Base-by-base conservation (phyloP, 1,140 invertebrate species). In the Oreohelix idahoensis region DNA sequence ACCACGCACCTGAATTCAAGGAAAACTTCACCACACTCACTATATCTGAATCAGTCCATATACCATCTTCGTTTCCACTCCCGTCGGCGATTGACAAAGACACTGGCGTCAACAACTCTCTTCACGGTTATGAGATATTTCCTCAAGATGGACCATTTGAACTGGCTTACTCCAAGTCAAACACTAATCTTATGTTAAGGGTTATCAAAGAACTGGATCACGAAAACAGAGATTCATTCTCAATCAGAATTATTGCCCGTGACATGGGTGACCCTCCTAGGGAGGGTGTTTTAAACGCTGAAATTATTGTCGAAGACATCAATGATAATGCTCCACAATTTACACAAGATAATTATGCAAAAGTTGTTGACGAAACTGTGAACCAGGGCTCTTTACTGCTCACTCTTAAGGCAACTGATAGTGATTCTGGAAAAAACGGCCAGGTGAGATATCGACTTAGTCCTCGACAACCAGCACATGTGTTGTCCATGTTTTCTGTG, bases 361-460 rank as follows among this genome's bases (percentile, higher is more conserved):
- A 98, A 0, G 97, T 98, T 90, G 98, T 99, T 87, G 85, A 90
- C 53, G 89, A 91, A 76, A 82, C 86, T n/a, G 82, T 86, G 17
- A 81, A 66, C 88, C 96, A 97, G 1, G 88, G 1, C 97, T 98
- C 80, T 23, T 98, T 90, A 96, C 97, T 42, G 96, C 97, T 89
- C 5, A 94, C 98, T 96, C 96, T 98, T 71, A 96, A 96, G 73
- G 98, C 98, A 0, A 97, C 96, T 32, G 98, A 99, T 93, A 95
- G 96, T 0, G 98, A 99, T 93, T 97, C 97, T 87, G 97, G 97
- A n/a, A 95, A 98, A n/a, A 99, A 98, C 92, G 96, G 97, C 0
- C 95, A 97, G 93, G 96, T 99, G 29, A 97, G 97, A 92, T 99
- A 98, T 93, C 97, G 97, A 0, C 95, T 10, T 15, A 79, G 77